These are phyloP conservation scores for Heloderma charlesbogerti DNA, from an alignment of 2,113 vertebrate genomes.

Conservation along the genomic window DNA sequence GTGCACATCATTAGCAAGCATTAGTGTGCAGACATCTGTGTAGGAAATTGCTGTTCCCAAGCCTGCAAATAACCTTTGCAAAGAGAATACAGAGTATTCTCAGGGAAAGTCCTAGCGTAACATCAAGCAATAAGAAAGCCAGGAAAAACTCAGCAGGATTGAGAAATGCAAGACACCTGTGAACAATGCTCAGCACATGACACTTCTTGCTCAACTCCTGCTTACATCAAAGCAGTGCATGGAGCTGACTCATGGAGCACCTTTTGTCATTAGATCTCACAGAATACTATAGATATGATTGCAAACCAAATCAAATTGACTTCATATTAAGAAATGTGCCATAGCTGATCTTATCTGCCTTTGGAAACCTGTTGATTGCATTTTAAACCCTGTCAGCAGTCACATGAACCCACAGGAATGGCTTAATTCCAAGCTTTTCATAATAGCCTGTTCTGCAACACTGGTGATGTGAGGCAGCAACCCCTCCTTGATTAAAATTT, in stretches of 20 bases:
- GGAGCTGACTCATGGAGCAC: neutral
- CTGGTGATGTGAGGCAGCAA: slow-evolving; percentile 48
- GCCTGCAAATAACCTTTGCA: neutral
- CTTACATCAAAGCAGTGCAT: neutral
- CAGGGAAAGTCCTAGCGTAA: neutral
- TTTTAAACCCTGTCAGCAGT: slow-evolving; percentile 59
- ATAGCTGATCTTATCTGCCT: slow-evolving; percentile 59
- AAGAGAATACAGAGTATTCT: neutral
- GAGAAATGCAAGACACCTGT: neutral
- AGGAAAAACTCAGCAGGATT: neutral
- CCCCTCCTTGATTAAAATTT: slow-evolving; percentile 49
- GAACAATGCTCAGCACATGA: neutral
- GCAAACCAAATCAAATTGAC: slow-evolving; percentile 36
- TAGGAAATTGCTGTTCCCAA: neutral
- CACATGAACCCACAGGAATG: slow-evolving; percentile 56
- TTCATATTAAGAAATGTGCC: slow-evolving; percentile 17
- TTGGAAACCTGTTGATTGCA: slow-evolving; percentile 23
- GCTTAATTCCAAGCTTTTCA: slow-evolving; percentile 40
- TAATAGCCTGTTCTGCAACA: slow-evolving; percentile 36
- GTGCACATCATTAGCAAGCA: neutral
- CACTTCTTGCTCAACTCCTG: neutral
- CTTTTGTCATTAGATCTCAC: neutral
- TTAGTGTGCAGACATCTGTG: neutral
- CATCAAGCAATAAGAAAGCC: neutral
- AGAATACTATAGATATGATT: neutral